Evolutionary conservation across 1,140 invertebrate species (phyloP), one percentile per base, ranked within the genome.

Genomic region (Drosophila truncata): DNA sequence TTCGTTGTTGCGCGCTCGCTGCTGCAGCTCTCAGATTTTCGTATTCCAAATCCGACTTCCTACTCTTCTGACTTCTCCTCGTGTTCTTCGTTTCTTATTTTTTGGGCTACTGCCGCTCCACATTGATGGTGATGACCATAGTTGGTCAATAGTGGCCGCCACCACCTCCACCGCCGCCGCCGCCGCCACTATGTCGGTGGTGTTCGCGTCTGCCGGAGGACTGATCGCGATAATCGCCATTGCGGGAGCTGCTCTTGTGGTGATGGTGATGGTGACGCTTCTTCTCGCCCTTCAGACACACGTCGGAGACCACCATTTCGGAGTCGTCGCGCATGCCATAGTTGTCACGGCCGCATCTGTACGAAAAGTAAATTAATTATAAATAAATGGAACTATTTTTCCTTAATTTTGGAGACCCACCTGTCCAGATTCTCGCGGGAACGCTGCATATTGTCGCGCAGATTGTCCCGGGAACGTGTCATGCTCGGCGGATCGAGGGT

Each of bases 221-320:
- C 58, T 92, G 87, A 62, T 92, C 91, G 27, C 85, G 70, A 47
- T 87, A 93, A 61, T 93, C 92, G 16, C 91, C 90, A 33, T 91
- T 91, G 61, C 92, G 92, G 14, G 85, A 91, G 77, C 86, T 91
- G 74, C 88, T 92, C 71, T 91, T 93, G 92, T 97, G 96, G 85
- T 97, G 97, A 67, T 98, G 97, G 77, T 97, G 97, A 87, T 97
- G 97, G 78, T 96, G 96, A 41, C 95, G 95, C 54, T 96, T 95
- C 92, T 97, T 97, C 92, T 97, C 96, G 29, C 95, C 92, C 87
- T 93, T 93, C 27, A 93, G 59, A 23, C 92, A 93, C 2, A 95
- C 95, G 90, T 97, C 96, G 23, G 95, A 96, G 6, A 97, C 96
- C 11, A 97, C 96, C 81, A 97, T 94, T 91, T 98, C 97, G 13